phyloP scores from a whole-genome alignment of 2,797 vertebrate genomes.

The Knipowitschia caucasica region DNA sequence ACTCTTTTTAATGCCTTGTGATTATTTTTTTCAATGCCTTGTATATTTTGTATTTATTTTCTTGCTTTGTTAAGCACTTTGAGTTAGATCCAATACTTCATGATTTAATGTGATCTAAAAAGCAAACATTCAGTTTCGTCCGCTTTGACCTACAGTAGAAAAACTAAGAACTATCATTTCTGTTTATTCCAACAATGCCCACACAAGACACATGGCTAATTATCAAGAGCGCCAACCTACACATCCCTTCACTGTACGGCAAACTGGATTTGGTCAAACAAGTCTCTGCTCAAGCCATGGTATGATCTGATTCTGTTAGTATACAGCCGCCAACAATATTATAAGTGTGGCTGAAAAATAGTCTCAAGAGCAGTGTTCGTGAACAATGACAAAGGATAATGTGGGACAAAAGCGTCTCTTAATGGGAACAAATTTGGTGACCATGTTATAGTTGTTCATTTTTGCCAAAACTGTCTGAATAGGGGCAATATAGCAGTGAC shows the following conservation, averaged over 20 bases:
- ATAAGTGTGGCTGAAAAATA: conserved; percentile 14
- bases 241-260: not conserved
- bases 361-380: conserved; percentile 15
- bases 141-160: too few relatives aligned
- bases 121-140: too few relatives aligned
- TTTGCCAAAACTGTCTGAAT: conserved; percentile 22
- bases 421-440: conserved; percentile 40
- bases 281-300: not conserved
- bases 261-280: not conserved
- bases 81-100: too few relatives aligned
- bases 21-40: too few relatives aligned
- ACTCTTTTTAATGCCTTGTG: too few relatives aligned
- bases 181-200: conserved; percentile 4
- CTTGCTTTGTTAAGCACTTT: too few relatives aligned
- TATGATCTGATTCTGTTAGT: not conserved
- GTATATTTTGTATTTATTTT: too few relatives aligned
- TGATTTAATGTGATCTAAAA: too few relatives aligned
- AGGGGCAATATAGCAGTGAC: conserved; percentile 32
- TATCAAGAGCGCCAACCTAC: not conserved
- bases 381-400: conserved; percentile 25
- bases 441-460: conserved; percentile 9
- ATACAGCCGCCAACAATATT: conserved; percentile 2
- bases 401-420: conserved; percentile 19
- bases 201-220: conserved; percentile 3
- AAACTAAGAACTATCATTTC: conserved; percentile 1